Conservation (phyloP, 2,113 vertebrate species). For the Dasyornis broadbenti region DNA sequence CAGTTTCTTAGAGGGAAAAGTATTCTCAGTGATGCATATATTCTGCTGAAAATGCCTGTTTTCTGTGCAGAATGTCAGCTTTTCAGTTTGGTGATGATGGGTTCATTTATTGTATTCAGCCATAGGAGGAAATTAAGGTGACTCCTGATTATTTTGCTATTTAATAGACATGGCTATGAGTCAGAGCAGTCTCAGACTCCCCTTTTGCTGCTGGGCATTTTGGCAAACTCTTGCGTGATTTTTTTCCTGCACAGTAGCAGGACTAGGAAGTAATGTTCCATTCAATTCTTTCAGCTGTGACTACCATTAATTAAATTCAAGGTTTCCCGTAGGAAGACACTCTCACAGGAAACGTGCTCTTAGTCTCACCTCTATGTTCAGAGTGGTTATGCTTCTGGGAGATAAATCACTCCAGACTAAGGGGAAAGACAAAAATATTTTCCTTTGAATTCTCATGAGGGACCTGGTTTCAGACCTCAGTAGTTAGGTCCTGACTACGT, state of each 20-base stretch:
- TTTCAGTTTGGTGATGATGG: background rate
- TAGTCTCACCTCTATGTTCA: constrained; percentile 16
- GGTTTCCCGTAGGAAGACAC: constrained; percentile 43
- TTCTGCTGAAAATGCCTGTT: background rate
- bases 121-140: background rate
- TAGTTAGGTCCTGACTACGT: background rate
- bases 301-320: constrained; percentile 43
- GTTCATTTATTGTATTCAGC: background rate
- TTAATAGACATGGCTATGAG: background rate
- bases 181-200: background rate
- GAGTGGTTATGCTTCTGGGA: background rate
- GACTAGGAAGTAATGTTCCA: constrained; percentile 45
- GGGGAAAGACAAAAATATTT: background rate
- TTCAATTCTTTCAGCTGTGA: constrained; percentile 47
- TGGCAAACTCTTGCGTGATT: constrained; percentile 6
- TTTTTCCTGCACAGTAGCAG: constrained; percentile 41
- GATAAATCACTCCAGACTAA: background rate
- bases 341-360: constrained; percentile 41
- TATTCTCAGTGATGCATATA: background rate
- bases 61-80: background rate
- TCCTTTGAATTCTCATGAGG: background rate
- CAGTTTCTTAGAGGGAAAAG: background rate
- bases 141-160: background rate
- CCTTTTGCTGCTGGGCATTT: background rate
- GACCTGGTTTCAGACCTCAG: background rate